phyloP scores from a whole-genome alignment of 2,113 vertebrate genomes.

The Anser brachyrhynchus region DNA sequence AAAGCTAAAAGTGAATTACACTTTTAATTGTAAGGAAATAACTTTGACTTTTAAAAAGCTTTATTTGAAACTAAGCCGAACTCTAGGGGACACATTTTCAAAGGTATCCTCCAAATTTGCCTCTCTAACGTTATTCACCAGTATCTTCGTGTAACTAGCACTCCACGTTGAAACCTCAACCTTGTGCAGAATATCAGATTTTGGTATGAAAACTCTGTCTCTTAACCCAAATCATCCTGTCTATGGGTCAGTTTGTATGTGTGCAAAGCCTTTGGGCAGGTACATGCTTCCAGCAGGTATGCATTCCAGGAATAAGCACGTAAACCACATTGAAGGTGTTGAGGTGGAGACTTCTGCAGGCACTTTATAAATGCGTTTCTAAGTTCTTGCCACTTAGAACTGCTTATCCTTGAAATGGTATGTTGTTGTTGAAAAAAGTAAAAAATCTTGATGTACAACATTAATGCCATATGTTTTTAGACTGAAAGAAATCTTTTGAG shows the following conservation, averaged over 20 bases:
- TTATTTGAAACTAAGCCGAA: neutral
- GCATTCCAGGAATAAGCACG: neutral
- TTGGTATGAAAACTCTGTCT: neutral
- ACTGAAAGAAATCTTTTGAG: neutral
- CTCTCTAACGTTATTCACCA: neutral
- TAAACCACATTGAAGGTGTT: neutral
- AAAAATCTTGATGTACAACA: neutral
- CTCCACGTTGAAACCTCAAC: neutral
- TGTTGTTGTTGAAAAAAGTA: neutral
- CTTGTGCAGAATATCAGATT: neutral
- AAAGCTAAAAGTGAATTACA: neutral
- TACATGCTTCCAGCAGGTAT: neutral
- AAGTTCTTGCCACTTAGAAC: neutral
- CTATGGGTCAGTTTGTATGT: neutral
- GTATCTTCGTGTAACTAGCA: neutral
- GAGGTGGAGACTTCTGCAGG: neutral
- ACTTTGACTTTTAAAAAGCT: neutral
- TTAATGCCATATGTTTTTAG: neutral
- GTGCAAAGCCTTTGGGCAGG: neutral
- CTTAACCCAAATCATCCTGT: neutral
- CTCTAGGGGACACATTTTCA: neutral
- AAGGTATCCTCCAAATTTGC: neutral
- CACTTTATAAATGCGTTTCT: neutral
- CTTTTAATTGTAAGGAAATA: neutral
- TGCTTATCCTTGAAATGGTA: conserved; percentile 13